phyloP scores from a whole-genome alignment of 2,113 vertebrate species.

The Oriolus oriolus region DNA sequence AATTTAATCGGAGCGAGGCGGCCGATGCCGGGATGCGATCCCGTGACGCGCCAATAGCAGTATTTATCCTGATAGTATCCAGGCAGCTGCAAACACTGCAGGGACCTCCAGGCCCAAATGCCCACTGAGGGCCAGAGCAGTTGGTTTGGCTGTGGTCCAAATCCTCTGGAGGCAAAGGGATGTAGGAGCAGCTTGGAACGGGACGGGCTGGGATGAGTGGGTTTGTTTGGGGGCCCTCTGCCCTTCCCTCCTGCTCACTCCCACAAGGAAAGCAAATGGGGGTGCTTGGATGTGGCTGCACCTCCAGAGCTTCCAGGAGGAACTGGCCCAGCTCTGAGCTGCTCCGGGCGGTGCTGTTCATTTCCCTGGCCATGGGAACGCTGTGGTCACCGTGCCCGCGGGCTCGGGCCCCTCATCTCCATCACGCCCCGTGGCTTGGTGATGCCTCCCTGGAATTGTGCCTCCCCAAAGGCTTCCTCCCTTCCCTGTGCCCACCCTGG shows the following conservation, averaged over 20 bases:
- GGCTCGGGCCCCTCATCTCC: background rate
- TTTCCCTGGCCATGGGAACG: background rate
- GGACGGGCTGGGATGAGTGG: background rate
- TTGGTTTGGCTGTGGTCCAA: too few species aligned
- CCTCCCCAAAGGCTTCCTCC: background rate
- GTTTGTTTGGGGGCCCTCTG: background rate
- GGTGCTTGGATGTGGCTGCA: background rate
- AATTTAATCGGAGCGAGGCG: background rate
- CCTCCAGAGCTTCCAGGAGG: background rate
- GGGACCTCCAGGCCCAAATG: background rate
- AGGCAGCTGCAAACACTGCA: conserved; percentile 31
- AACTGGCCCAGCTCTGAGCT: accelerated
- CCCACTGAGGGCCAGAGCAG: background rate
- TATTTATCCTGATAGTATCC: conserved; percentile 56
- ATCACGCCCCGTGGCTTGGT: background rate
- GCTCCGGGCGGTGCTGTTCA: accelerated
- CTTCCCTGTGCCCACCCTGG: background rate
- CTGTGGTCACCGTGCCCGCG: accelerated
- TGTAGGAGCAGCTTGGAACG: background rate
- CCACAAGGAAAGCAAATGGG: accelerated
- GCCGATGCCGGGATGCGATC: background rate
- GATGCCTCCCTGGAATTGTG: background rate
- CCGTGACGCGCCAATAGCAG: background rate
- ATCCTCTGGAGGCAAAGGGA: accelerated
- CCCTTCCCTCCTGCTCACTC: background rate